phyloP scores from a whole-genome alignment of 2,797 vertebrate genomes.

The Sylvilagus floridanus region DNA sequence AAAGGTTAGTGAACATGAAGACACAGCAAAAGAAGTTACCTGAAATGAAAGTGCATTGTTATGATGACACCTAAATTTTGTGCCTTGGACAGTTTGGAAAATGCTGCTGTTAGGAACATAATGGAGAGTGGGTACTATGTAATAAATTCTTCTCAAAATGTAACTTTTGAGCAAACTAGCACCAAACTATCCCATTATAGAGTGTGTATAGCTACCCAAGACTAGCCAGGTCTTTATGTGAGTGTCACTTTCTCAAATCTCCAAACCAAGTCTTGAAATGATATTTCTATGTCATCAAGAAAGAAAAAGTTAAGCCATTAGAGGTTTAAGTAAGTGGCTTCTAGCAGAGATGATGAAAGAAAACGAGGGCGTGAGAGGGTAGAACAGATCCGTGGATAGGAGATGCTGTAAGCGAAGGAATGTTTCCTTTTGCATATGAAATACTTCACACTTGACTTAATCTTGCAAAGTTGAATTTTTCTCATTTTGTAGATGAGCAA shows the following conservation, averaged over 20 bases:
- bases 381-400: neutral
- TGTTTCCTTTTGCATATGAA: neutral
- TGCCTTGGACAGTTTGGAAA: neutral
- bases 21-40: neutral
- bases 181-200: neutral
- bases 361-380: neutral
- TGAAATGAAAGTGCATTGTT: neutral
- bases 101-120: neutral
- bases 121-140: neutral
- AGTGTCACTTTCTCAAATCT: neutral
- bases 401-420: neutral
- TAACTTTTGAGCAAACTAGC: neutral
- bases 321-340: neutral
- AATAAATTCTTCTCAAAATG: neutral
- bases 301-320: neutral
- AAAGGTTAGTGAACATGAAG: neutral
- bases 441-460: neutral
- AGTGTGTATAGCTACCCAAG: neutral
- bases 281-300: neutral
- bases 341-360: neutral
- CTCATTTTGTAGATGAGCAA: neutral
- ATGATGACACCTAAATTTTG: neutral
- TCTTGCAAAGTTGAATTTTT: neutral
- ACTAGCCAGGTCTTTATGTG: neutral
- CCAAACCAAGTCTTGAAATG: neutral